Base-by-base conservation (phyloP, 2,888 invertebrate species). In the Entomobrya multifasciata region DNA sequence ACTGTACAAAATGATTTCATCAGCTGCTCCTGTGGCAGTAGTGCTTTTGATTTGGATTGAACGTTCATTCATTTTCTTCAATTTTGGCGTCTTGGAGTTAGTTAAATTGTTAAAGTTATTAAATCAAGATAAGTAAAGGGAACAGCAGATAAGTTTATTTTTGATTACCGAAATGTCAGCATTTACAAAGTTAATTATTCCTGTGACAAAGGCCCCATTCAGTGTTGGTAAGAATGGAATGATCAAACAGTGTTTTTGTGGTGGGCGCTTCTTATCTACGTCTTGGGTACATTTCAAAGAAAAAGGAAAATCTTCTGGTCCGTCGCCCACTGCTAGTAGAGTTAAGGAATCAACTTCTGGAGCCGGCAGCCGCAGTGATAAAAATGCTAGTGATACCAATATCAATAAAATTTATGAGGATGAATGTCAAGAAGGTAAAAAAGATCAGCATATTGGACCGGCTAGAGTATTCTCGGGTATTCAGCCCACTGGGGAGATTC, bases 401-500 rank as follows among this genome's bases (percentile, higher is more conserved):
- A 55, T 84, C 10, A 84, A 84, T 60, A 1, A 78, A 44, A 78
- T 84, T 30, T 77, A 67, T 36, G 78, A 84, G 5, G 70, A 70
- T 1, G 79, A 79, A 15, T 65, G 47, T 20, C 11, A 67, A 15
- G 81, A 72, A 13, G 49, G 25, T 15, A 52, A 55, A 5, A 3
- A 41, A 27, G 65, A 36, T n/a, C 27, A 65, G 27, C 78, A 77
- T n/a, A 65, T 67, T n/a, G 65, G 70, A 15, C 88, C 82, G 1
- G 47, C 84, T 27, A 81, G 91, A 57, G 90, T 98, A 91, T 96
- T 98, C 92, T 97, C 99, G 0, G 99, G 99, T 15, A 96, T 99
- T 92, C 99, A 99, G 93, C 99, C 99, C 0, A 99, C 99, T 0
- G 99, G 99, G 20, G 93, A 95, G 3, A 94, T 99, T 87, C 99